Conservation (phyloP, 2,888 invertebrate species). For the Ceramica pisi region DNA sequence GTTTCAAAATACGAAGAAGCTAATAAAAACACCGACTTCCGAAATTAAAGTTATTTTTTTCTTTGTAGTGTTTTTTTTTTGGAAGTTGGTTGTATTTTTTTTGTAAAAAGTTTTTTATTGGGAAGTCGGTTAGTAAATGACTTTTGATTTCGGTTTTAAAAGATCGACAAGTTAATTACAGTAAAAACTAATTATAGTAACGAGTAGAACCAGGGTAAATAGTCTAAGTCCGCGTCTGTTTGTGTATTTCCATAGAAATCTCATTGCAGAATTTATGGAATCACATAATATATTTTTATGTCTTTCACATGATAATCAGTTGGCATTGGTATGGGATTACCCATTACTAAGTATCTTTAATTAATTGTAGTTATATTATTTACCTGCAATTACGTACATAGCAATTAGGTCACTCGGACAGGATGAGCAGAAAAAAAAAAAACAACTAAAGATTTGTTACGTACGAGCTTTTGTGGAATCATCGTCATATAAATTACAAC, state of each 20-base stretch:
- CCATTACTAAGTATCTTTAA: slow-evolving; percentile 15
- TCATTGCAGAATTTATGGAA: slow-evolving; percentile 35
- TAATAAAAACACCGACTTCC: no score
- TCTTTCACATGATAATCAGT: slow-evolving; percentile 44
- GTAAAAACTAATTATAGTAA: not conserved
- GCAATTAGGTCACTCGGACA: not conserved
- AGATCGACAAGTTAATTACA: no score
- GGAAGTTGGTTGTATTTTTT: no score
- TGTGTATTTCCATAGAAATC: slow-evolving; percentile 19
- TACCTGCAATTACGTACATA: not conserved
- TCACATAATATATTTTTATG: slow-evolving; percentile 46
- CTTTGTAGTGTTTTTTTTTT: no score
- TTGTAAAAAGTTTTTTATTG: no score
- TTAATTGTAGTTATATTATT: slow-evolving; percentile 2
- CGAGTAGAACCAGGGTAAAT: not conserved
- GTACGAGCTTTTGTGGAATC: not conserved
- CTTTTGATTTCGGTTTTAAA: no score
- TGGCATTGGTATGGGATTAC: slow-evolving; percentile 13
- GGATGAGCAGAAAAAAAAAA: not conserved
- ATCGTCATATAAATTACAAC: no score
- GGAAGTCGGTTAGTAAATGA: no score
- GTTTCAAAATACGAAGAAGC: no score
- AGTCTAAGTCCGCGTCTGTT: not conserved
- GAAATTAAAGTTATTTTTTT: no score
- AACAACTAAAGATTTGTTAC: not conserved